phyloP scores from a whole-genome alignment of 2,888 invertebrate species.

The Leptopterna dolabrata region DNA sequence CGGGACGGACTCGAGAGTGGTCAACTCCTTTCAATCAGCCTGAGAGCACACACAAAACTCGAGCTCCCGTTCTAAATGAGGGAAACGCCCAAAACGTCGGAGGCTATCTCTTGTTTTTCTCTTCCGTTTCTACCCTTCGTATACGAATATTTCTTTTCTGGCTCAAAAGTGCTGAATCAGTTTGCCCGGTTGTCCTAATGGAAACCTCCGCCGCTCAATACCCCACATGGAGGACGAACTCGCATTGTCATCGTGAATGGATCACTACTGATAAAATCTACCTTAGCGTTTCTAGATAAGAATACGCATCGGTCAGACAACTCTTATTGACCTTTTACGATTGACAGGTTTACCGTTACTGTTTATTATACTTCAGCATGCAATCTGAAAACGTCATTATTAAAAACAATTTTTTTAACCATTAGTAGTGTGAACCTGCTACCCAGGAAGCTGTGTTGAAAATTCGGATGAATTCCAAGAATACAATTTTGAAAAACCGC shows the following conservation, averaged over 20 bases:
- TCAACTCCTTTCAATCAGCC: conserved; percentile 43
- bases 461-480: too few species aligned
- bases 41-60: conserved; percentile 34
- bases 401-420: too few species aligned
- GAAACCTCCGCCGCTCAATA: neutral
- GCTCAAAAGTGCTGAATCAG: neutral
- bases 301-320: too few species aligned
- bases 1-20: neutral
- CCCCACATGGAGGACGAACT: neutral
- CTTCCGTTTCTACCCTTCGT: neutral
- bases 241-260: neutral
- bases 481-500: too few species aligned
- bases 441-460: too few species aligned
- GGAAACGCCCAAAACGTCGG: neutral
- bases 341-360: too few species aligned
- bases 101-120: conserved; percentile 7
- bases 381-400: too few species aligned
- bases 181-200: neutral
- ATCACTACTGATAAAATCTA: neutral
- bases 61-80: conserved; percentile 2
- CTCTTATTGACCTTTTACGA: too few species aligned
- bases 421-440: too few species aligned
- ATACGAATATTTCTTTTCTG: neutral
- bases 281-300: too few species aligned
- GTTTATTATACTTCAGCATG: too few species aligned